Conservation (phyloP, 1,140 invertebrate genomes). For the Pachypeltis micranthus region DNA sequence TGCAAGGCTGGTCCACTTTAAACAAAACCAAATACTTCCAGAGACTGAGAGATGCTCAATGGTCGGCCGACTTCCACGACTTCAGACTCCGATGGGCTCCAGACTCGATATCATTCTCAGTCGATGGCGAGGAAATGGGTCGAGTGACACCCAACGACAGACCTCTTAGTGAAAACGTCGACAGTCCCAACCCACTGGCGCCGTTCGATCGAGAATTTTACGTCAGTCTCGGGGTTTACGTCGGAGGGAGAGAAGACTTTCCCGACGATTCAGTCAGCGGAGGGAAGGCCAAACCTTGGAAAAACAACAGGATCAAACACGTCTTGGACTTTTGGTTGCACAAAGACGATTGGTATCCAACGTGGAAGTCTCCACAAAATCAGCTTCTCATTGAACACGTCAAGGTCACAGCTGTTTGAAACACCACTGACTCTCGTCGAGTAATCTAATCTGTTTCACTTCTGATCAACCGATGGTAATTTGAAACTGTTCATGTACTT, state of each 20-base stretch:
- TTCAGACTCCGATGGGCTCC: constrained; percentile 33
- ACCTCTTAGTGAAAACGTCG: constrained; percentile 29
- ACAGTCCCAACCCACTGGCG: constrained; percentile 37
- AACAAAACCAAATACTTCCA: neutral
- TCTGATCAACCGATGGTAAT: too few species aligned
- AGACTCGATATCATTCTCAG: neutral
- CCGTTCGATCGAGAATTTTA: constrained; percentile 45
- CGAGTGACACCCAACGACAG: neutral
- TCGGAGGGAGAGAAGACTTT: constrained; percentile 42
- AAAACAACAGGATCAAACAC: constrained; percentile 31
- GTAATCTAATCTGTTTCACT: too few species aligned
- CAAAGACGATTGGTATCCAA: constrained; percentile 22
- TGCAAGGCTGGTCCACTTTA: neutral
- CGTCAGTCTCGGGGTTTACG: constrained; percentile 41
- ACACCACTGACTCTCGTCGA: too few species aligned
- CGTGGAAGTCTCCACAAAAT: constrained; percentile 59
- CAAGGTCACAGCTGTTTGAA: constrained; percentile 24
- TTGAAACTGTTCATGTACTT: too few species aligned
- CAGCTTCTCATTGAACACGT: constrained; percentile 41
- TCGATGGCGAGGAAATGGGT: neutral
- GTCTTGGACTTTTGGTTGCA: constrained; percentile 25
- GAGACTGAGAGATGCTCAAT: constrained; percentile 1
- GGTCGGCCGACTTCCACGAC: constrained; percentile 30
- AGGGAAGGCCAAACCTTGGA: constrained; percentile 38
- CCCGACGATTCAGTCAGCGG: constrained; percentile 32